Conservation (phyloP, 2,888 invertebrate species). For the Aricia artaxerxes region DNA sequence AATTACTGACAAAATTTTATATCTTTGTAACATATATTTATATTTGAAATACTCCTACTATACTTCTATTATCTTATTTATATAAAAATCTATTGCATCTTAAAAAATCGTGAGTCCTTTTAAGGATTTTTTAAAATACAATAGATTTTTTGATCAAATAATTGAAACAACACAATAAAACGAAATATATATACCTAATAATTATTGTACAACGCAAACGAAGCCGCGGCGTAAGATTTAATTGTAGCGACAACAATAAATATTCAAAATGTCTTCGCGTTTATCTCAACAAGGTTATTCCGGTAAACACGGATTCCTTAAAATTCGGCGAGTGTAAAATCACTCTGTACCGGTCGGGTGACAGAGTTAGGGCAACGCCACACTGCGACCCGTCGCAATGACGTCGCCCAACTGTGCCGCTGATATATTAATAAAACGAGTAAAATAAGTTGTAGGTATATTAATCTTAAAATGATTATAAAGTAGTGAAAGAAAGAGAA, state of each 20-base stretch:
- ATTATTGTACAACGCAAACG: not conserved
- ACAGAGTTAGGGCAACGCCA: not conserved
- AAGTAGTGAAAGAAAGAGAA: no score
- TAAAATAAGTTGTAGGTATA: no score
- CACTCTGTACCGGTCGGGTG: constrained; percentile 4
- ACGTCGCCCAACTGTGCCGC: not conserved
- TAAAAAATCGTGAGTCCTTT: no score
- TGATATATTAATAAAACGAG: no score
- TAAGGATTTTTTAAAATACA: no score
- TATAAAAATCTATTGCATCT: no score
- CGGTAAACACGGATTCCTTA: constrained; percentile 7
- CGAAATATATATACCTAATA: not conserved
- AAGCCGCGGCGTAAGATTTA: not conserved
- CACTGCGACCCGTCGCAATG: not conserved
- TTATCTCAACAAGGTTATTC: constrained; percentile 10
- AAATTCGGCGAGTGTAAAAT: constrained; percentile 26
- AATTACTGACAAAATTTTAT: no score
- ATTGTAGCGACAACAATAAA: constrained; percentile 4
- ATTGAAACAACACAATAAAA: not conserved
- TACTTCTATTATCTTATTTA: no score
- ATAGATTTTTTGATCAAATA: no score
- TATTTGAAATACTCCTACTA: no score
- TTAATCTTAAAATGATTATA: no score
- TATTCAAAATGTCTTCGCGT: constrained; percentile 10
- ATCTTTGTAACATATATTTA: no score